Base-by-base conservation (phyloP, 2,113 vertebrate species). In the Platysternon megacephalum region DNA sequence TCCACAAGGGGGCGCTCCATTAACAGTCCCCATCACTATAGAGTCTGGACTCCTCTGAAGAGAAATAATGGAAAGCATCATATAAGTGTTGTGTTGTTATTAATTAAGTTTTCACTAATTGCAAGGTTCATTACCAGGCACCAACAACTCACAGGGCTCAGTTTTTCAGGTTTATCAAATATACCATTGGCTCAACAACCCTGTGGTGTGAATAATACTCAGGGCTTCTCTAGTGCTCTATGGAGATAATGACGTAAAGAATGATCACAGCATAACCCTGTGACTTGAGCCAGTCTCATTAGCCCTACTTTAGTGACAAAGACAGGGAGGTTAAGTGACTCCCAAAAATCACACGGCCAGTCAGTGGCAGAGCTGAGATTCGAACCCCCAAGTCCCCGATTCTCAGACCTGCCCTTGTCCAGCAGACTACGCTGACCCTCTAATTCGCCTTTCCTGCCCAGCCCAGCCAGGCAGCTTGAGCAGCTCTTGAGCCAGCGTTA, bases 391-490 rank as follows among this genome's bases (percentile, higher is more conserved):
- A 29, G n/a, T 19, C 13, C 14, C 76, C 8, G 29, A 14, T 6
- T 46, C 55, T 5, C 49, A 74, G 32, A 16, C 8, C 8, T 8
- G 42, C 42, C 1, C 0, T 0, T 21, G 9, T 49, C 49, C 51
- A 46, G 19, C 72, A 35, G 35, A n/a, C 61, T 35, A 9, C 7
- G 4, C 61, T n/a, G 61, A 65, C 51, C 72, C 22, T 26, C n/a
- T 51, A 42, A n/a, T 6, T 8, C 5, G 29, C 44, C 78, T 49
- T 49, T 5, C 13, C 46, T 49, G 28, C 78, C 5, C 35, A 0
- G 0, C 28, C 0, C 0, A 53, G 0, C 1, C 6, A 0, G 3
- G 46, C 2, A 0, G 39, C 56, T 9, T 10, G 8, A 14, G 49
- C 56, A 0, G 6, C 48, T 53, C 49, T 35, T 42, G 5, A 52